Conservation (phyloP, 2,797 vertebrate genomes). For the Trichosurus vulpecula region DNA sequence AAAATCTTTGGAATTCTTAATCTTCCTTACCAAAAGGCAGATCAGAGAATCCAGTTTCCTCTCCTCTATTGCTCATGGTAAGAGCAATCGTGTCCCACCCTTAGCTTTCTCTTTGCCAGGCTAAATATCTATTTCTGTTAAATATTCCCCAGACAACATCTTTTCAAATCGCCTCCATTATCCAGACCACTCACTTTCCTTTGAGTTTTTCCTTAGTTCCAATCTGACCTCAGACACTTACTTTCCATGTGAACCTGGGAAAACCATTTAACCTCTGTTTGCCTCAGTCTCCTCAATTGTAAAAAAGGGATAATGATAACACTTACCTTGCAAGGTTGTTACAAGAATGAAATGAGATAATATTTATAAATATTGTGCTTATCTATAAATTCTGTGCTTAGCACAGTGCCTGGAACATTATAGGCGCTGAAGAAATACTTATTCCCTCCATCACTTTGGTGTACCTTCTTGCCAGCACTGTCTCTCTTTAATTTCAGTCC, state of each 20-base stretch:
- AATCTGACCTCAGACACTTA: neutral
- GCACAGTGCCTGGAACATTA: neutral
- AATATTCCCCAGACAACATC: neutral
- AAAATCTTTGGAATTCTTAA: neutral
- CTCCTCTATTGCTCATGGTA: neutral
- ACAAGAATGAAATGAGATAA: neutral
- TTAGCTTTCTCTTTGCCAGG: neutral
- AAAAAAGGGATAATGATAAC: neutral
- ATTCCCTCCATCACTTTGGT: neutral
- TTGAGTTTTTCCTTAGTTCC: neutral
- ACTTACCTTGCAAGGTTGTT: neutral
- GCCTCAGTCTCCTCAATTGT: neutral
- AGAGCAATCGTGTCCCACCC: neutral
- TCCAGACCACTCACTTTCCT: neutral
- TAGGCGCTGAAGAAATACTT: neutral
- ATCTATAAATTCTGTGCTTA: no score
- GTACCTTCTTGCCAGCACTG: neutral
- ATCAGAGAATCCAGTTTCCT: neutral
- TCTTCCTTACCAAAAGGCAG: neutral
- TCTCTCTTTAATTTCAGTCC: neutral
- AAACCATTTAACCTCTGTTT: neutral
- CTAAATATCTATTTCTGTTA: neutral
- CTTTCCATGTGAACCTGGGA: neutral
- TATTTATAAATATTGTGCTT: no score
- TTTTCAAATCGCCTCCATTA: neutral